A percentile compares a stretch with the other conserved stretches of the same genome.
These are phyloP conservation scores for Acanthosepion lycidas DNA, from an alignment of 2,888 invertebrate species.

Conservation along the genomic window DNA sequence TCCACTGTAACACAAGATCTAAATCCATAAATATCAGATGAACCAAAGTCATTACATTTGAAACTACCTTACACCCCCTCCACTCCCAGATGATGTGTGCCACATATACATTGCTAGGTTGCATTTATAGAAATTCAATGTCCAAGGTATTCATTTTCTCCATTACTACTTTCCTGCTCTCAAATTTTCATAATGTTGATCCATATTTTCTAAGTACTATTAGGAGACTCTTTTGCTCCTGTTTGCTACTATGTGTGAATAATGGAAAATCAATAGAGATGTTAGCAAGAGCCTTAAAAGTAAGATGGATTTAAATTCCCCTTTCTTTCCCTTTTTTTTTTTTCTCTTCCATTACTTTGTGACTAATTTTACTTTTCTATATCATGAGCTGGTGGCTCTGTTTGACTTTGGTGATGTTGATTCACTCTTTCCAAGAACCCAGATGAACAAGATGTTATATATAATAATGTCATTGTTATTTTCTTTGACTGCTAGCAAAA, in stretches of 20 bases:
- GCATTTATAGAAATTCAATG: slow-evolving; percentile 18
- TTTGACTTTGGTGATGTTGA: too few species aligned
- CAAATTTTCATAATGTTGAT: not conserved
- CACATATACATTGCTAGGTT: not conserved
- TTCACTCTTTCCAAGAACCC: too few species aligned
- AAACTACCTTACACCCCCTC: not conserved
- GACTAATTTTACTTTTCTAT: not conserved
- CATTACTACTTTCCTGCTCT: not conserved
- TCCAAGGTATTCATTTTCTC: not conserved
- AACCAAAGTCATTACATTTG: not conserved
- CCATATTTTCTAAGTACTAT: not conserved
- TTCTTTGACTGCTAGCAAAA: too few species aligned
- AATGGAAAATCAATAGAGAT: not conserved
- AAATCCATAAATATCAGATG: not conserved
- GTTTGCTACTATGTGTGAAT: not conserved
- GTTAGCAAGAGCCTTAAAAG: not conserved
- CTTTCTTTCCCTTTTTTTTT: not conserved
- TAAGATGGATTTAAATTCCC: not conserved
- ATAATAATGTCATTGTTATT: too few species aligned
- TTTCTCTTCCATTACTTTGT: not conserved
- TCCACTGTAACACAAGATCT: not conserved
- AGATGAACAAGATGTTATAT: too few species aligned
- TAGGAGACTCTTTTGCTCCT: not conserved
- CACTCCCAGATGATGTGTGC: not conserved
- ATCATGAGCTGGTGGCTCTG: too few species aligned